Evolutionary conservation across 2,888 invertebrate species (phyloP), one percentile per base, ranked within the genome.

Genomic region (Cetonia aurata): DNA sequence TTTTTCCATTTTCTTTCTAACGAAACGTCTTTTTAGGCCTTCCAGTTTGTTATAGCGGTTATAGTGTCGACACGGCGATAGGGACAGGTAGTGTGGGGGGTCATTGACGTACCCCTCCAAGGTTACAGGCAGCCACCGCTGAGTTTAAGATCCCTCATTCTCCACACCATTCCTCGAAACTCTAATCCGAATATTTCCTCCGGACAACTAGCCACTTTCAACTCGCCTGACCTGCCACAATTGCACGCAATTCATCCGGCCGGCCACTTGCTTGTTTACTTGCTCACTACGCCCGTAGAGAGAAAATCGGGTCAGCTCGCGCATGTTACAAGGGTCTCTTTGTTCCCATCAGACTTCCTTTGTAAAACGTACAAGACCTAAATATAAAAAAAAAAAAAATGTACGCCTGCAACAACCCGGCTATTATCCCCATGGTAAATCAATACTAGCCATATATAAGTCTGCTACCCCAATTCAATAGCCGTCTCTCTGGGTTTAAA

Each of bases 61-160:
- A n/a, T n/a, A n/a, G 37, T 37, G 71, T 71, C 73, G 74, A 72
- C n/a, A n/a, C n/a, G n/a, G 72, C 71, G 75, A 68, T 74, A 73
- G 70, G 76, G 78, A 77, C 77, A 79, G 79, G 78, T 78, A 77
- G 74, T 75, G 62, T 71, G 67, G 67, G 71, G 75, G 79, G 79
- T 79, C 79, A 75, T 78, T 79, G 79, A 78, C 79, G 76, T 73
- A 72, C 72, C 73, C 72, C 72, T 75, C 75, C 79, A 79, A 79
- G 79, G 79, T 79, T 78, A 77, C 73, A 77, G 75, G 72, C 73
- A 66, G 57, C 72, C 70, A 62, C 71, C 67, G 69, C 66, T 52
- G 48, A 56, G 41, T 56, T 44, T 37, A 19, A 67, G 67, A 42
- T 19, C 41, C 60, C 56, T 37, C 37, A 37, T 37, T 37, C 72